phyloP scores from a whole-genome alignment of 1,140 invertebrate genomes.

The Lepeophtheirus salmonis region DNA sequence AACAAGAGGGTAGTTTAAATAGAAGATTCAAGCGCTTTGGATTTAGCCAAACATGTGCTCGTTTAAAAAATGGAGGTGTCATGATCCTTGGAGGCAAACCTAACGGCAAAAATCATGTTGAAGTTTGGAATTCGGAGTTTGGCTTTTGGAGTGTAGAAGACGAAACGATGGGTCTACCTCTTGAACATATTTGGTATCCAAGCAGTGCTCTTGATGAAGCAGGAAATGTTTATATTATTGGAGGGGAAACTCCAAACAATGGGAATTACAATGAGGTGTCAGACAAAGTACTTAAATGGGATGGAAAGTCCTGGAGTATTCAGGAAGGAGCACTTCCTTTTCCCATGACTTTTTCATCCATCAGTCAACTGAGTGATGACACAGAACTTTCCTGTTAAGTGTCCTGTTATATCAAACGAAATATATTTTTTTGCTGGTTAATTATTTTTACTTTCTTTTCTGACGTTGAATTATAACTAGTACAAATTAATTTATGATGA shows the following conservation, averaged over 20 bases:
- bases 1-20: neutral
- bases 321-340: neutral
- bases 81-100: neutral
- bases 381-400: neutral
- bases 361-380: neutral
- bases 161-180: neutral
- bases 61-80: neutral
- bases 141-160: neutral
- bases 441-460: too few relatives aligned
- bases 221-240: neutral
- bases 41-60: neutral
- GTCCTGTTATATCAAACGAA: too few relatives aligned
- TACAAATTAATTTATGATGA: too few relatives aligned
- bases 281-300: neutral
- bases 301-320: neutral
- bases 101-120: neutral
- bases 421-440: too few relatives aligned
- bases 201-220: neutral
- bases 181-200: neutral
- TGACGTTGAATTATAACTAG: too few relatives aligned
- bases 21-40: neutral
- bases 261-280: neutral
- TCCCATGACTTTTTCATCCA: neutral
- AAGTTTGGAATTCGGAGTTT: neutral
- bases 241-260: neutral